These are phyloP conservation scores for Mystacornis crossleyi DNA, from an alignment of 2,113 vertebrate genomes.

Conservation along the genomic window DNA sequence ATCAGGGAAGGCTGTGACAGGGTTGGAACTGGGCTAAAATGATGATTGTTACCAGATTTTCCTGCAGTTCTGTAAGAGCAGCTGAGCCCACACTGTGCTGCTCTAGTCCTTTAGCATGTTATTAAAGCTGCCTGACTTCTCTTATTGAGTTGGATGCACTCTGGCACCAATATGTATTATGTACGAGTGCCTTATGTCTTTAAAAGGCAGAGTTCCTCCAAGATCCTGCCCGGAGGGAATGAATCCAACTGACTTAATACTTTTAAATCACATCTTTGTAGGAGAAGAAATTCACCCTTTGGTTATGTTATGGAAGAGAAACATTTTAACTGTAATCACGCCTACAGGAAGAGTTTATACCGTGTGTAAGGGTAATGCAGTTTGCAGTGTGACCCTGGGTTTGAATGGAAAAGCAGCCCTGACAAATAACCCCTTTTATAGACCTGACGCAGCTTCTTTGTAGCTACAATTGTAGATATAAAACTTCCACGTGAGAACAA, in stretches of 20 bases:
- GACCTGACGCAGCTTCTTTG: not conserved
- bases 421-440: not conserved
- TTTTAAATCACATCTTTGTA: not conserved
- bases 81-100: not conserved
- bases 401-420: not conserved
- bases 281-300: not conserved
- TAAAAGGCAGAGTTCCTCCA: slow-evolving; percentile 8
- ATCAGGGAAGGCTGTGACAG: accelerated
- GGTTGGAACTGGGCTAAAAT: not conserved
- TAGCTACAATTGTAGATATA: not conserved
- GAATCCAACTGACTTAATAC: not conserved
- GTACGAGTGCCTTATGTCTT: not conserved
- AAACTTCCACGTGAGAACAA: not conserved
- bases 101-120: not conserved
- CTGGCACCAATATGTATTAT: not conserved
- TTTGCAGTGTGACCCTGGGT: not conserved
- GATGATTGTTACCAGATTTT: not conserved
- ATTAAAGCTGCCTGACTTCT: not conserved
- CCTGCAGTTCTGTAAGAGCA: not conserved
- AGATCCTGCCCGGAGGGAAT: not conserved
- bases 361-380: not conserved
- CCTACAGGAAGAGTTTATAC: not conserved
- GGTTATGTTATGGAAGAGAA: not conserved
- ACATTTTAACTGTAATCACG: not conserved
- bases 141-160: not conserved